phyloP scores from a whole-genome alignment of 2,888 invertebrate species.

The Mimachlamys varia region DNA sequence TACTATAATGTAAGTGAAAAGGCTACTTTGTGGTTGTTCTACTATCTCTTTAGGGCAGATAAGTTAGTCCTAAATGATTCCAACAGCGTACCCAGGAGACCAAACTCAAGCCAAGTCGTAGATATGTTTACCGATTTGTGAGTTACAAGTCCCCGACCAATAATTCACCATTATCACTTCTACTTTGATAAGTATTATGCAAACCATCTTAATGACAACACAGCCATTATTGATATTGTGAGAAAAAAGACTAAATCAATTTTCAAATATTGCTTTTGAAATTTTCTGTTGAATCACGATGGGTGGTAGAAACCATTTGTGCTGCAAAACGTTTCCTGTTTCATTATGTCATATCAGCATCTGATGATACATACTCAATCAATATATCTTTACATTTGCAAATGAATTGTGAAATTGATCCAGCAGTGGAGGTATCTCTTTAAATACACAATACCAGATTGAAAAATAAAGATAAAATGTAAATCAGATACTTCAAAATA shows the following conservation, averaged over 20 bases:
- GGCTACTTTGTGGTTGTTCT: neutral
- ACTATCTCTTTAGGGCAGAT: neutral
- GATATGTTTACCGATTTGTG: neutral
- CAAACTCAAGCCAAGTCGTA: neutral
- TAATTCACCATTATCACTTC: neutral
- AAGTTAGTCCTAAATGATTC: neutral
- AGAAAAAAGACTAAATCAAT: neutral
- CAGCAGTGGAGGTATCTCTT: too few species aligned
- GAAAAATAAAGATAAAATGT: too few species aligned
- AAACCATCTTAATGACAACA: neutral
- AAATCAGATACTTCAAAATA: too few species aligned
- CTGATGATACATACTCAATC: too few species aligned
- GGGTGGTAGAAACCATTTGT: too few species aligned
- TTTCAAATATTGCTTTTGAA: neutral
- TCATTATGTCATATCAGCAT: too few species aligned
- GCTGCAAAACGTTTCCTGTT: too few species aligned
- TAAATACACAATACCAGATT: too few species aligned
- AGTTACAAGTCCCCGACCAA: neutral
- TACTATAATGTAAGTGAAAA: neutral
- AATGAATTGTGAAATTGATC: too few species aligned
- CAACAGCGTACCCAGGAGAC: neutral
- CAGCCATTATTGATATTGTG: neutral
- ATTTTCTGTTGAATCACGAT: neutral
- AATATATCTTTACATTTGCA: too few species aligned
- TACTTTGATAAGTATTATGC: neutral